Evolutionary conservation across 2,113 vertebrate species (phyloP).

Genomic region (Ia io): DNA sequence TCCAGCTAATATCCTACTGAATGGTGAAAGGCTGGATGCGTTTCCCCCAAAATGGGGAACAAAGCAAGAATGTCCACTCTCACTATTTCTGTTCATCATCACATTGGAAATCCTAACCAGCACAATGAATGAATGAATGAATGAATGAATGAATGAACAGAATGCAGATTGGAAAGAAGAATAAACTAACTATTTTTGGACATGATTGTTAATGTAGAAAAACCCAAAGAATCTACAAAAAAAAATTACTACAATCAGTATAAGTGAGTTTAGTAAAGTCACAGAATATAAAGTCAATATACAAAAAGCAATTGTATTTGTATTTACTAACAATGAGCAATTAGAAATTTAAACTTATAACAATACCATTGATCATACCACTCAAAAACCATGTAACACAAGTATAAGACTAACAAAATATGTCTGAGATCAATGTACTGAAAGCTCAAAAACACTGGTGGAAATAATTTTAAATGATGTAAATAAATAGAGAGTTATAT

Average conservation of each 20-base stretch:
- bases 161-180: background rate
- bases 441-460: background rate
- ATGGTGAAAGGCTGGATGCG: background rate
- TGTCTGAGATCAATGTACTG: background rate
- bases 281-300: background rate
- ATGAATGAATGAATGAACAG: too few relatives aligned
- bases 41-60: background rate
- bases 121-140: background rate
- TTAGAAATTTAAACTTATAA: constrained; percentile 11
- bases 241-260: background rate
- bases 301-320: background rate
- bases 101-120: background rate
- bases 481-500: background rate
- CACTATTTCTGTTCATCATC: background rate
- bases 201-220: background rate
- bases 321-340: background rate
- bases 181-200: background rate
- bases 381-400: background rate
- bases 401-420: background rate
- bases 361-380: background rate
- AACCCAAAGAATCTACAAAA: background rate
- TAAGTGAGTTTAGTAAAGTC: background rate
- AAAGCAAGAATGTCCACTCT: background rate
- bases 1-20: background rate
- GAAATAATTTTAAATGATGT: background rate